Evolutionary conservation across 2,888 invertebrate genomes (phyloP).

Genomic region (Mythimna vitellina): DNA sequence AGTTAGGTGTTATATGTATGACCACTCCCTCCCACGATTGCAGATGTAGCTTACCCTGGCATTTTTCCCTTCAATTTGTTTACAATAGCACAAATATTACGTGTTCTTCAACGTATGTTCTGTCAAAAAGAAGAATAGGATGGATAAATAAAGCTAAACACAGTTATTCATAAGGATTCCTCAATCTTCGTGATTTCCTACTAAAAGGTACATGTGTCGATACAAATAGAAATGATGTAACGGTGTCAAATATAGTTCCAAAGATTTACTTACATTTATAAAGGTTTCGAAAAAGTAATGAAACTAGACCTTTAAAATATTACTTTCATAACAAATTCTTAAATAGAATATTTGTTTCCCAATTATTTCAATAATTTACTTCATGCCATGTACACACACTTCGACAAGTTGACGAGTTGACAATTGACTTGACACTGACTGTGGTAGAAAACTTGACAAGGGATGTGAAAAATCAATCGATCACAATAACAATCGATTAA

Average conservation of each 20-base stretch:
- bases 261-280: slow-evolving; percentile 35
- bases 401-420: neutral
- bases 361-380: neutral
- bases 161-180: neutral
- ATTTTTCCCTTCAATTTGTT: slow-evolving; percentile 78
- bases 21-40: slow-evolving; percentile 86
- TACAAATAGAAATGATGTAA: slow-evolving; percentile 79
- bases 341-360: neutral
- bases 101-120: slow-evolving; percentile 70
- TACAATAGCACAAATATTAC: slow-evolving; percentile 63
- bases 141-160: slow-evolving; percentile 53
- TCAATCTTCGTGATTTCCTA: slow-evolving; percentile 14
- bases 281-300: neutral
- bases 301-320: neutral
- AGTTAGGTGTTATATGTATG: slow-evolving; percentile 68
- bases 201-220: slow-evolving; percentile 23
- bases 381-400: too few species aligned
- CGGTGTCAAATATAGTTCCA: slow-evolving; percentile 72
- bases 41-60: slow-evolving; percentile 88
- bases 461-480: too few species aligned
- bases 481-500: too few species aligned
- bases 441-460: too few species aligned
- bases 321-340: neutral
- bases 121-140: slow-evolving; percentile 79
- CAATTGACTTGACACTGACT: neutral